Evolutionary conservation across 2,113 vertebrate species (phyloP).

Genomic region (Orycteropus afer): DNA sequence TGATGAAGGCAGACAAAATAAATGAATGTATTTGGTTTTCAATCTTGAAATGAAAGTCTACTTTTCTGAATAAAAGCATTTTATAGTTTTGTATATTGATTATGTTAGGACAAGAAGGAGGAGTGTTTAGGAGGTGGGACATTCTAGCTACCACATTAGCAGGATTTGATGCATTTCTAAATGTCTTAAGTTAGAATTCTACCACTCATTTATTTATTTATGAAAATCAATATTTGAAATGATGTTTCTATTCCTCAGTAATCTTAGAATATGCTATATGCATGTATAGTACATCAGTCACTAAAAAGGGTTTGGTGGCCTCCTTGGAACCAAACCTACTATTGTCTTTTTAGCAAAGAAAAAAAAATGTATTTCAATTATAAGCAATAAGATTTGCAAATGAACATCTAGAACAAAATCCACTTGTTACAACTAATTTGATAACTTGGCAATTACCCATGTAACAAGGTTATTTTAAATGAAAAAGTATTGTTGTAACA

Average conservation of each 20-base stretch:
- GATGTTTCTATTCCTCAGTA: neutral
- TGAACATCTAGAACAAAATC: slow-evolving; percentile 13
- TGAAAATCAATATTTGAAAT: slow-evolving; percentile 41
- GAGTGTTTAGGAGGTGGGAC: neutral
- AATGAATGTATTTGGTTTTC: neutral
- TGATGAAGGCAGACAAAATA: neutral
- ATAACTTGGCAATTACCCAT: neutral
- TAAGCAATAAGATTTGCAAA: slow-evolving; percentile 35
- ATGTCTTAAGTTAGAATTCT: neutral
- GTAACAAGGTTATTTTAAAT: slow-evolving; percentile 9
- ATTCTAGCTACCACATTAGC: neutral
- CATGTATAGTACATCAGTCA: neutral
- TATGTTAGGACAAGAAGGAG: neutral
- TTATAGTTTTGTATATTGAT: neutral
- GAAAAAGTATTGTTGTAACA: slow-evolving; percentile 55
- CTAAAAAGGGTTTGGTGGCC: neutral
- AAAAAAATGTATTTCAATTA: neutral
- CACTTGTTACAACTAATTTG: neutral
- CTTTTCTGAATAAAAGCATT: neutral
- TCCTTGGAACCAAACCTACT: neutral
- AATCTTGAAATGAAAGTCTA: neutral
- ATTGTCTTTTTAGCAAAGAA: neutral
- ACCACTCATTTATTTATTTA: neutral
- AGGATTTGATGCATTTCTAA: neutral
- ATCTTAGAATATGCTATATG: neutral